Evolutionary conservation across 2,797 vertebrate species (phyloP), one percentile per base, ranked within the genome.

Genomic region (Podargus strigoides): DNA sequence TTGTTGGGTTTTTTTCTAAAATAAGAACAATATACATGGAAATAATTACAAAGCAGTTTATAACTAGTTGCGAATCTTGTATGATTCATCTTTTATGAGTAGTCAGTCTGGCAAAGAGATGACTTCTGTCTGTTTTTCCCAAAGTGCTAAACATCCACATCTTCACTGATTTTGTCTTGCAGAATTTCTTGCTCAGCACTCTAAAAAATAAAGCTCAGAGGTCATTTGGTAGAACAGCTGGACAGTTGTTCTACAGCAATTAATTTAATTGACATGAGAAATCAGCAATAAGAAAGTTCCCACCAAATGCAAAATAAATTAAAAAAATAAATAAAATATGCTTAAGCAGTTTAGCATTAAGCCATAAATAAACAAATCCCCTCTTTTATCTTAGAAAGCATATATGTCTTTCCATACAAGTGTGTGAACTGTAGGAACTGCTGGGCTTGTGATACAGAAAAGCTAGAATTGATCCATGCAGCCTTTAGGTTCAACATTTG

Each of bases 401-500:
- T 22, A 12, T 41, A 19, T 15, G 20, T 32, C 22, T 46, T 85
- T 77, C 27, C 4, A 3, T 34, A 13, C 19, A 62, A 36, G n/a
- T 32, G 2, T 55, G 11, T 23, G 50, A 88, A 44, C 10, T 47
- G 5, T 30, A 36, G 10, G 14, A 62, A 44, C 11, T 64, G 13
- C 26, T 75, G 42, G 14, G 15, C n/a, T 46, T 80, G 4, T 63
- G 21, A 49, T 24, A 52, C 4, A 60, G 34, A 88, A 78, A 84
- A 72, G 2, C 13, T 50, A 46, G 32, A 68, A 72, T 46, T 16
- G 15, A 41, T 12, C 42, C 28, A 20, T 0, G 0, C 4, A 44
- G 39, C 14, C 18, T 49, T 78, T 26, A 79, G 3, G 6, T 55
- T 74, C 18, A 75, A 6, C 4, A 9, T 8, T 39, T 6, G 9